phyloP scores from a whole-genome alignment of 2,113 vertebrate species.

The Tangachromis dhanisi region DNA sequence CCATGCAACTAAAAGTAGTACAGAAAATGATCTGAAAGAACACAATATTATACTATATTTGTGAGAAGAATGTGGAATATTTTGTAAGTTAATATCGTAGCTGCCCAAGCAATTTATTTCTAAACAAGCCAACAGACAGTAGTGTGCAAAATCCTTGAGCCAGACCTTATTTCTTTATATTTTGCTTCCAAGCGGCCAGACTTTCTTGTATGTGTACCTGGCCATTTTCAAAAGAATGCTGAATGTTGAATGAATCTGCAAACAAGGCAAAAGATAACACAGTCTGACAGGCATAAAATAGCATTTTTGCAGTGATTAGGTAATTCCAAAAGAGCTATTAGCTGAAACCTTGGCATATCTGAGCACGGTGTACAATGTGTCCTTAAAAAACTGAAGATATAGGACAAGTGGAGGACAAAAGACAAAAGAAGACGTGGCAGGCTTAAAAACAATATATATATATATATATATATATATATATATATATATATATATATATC shows the following conservation, averaged over 20 bases:
- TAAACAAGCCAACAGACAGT: not conserved
- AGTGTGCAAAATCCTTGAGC: not conserved
- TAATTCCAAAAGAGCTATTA: not conserved
- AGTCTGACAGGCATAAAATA: not conserved
- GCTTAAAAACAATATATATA: not conserved
- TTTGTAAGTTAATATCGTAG: not conserved
- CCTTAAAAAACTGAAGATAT: not conserved
- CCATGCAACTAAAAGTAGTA: not conserved
- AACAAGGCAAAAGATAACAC: not conserved
- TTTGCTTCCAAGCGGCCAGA: not conserved
- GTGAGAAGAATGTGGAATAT: not conserved
- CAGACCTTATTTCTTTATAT: not conserved
- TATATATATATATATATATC: no score
- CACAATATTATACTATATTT: not conserved
- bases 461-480: no score
- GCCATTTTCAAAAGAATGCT: not conserved
- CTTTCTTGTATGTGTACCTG: not conserved
- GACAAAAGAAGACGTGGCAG: not conserved
- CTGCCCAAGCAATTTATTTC: not conserved
- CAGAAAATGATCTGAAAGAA: not conserved
- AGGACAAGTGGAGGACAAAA: not conserved
- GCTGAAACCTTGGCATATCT: not conserved
- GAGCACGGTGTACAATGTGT: not conserved
- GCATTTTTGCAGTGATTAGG: not conserved
- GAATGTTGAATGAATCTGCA: not conserved